Base-by-base conservation (phyloP, 1,140 invertebrate genomes). In the Steinernema khuongi region DNA sequence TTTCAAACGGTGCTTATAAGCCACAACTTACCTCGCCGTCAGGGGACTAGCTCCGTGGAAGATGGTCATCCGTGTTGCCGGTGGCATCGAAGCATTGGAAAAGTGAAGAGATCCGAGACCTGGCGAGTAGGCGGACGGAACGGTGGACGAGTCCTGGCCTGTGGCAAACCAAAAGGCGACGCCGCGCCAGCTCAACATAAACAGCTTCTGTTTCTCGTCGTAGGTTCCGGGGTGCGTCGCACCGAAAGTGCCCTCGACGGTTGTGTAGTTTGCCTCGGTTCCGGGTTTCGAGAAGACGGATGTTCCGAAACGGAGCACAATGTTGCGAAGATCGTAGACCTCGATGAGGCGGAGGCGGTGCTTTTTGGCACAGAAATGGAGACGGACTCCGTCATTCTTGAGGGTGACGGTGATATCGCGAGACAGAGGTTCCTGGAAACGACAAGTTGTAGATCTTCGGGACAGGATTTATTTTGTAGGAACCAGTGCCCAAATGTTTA, bases 171-270 rank as follows among this genome's bases (percentile, higher is more conserved):
- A 84, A 73, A 83, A 85, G 0, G 83, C 82, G 14, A 83, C 74
- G 7, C 82, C 82, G 1, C 81, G 79, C 82, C 82, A 83, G 31
- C 80, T 79, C 29, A 85, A 78, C n/a, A 81, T 69, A 67, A 81
- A 83, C 19, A 80, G 75, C 31, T 82, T 79, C 41, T 81, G 77
- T 50, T 84, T 85, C 43, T 83, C 82, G 41, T 83, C 82, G 60
- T 83, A 85, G 11, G 80, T 80, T 70, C 82, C 83, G 28, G 82
- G 82, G 75, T 84, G 80, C n/a, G 82, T 83, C 1, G 83, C 81
- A 29, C 83, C 82, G 74, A 83, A 83, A 66, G 74, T 84, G 22
- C 77, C 71, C 67, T 85, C 84, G 17, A 83, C 82, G 43, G 75
- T 76, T 1, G 70, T 75, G 36, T 84, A 73, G 43, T 83, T 74